Percentiles rank a stretch among this genome's conserved stretches.
Evolutionary conservation across 2,113 vertebrate genomes (phyloP).

Genomic region (Mionectes macconnelli): DNA sequence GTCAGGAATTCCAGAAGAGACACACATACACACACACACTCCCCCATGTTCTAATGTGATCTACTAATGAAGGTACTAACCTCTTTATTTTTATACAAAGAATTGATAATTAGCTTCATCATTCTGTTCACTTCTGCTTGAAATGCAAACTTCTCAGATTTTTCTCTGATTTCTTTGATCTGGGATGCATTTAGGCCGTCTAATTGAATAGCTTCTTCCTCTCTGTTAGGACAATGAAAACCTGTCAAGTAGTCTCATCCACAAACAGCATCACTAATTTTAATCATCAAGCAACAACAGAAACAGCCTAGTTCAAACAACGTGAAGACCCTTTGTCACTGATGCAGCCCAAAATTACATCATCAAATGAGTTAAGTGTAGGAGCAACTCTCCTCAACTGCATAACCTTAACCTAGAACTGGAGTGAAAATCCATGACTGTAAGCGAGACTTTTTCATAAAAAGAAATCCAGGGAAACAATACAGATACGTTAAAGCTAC

Average conservation of each 20-base stretch:
- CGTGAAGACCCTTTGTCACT: not conserved
- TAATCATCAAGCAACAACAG: not conserved
- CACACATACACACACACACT: not conserved
- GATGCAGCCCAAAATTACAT: not conserved
- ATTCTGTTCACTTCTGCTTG: constrained; percentile 98
- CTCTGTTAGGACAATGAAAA: constrained; percentile 72
- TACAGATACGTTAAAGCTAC: not conserved
- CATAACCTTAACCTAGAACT: not conserved
- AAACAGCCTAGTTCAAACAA: not conserved
- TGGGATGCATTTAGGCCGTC: constrained; percentile 96
- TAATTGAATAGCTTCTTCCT: constrained; percentile 96
- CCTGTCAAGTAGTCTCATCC: not conserved
- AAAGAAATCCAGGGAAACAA: not conserved
- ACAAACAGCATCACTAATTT: not conserved
- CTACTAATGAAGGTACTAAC: constrained; percentile 66
- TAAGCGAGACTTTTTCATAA: not conserved
- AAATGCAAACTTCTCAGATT: constrained; percentile 95
- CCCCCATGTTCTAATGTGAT: not conserved
- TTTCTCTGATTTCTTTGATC: constrained; percentile 95
- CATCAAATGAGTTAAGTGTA: not conserved
- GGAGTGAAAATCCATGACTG: not conserved
- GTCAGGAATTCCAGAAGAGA: not conserved
- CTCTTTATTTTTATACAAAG: constrained; percentile 99
- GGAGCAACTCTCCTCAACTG: not conserved
- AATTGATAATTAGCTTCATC: constrained; percentile 99